Conservation (phyloP, 2,113 vertebrate genomes). For the Climacteris rufus region DNA sequence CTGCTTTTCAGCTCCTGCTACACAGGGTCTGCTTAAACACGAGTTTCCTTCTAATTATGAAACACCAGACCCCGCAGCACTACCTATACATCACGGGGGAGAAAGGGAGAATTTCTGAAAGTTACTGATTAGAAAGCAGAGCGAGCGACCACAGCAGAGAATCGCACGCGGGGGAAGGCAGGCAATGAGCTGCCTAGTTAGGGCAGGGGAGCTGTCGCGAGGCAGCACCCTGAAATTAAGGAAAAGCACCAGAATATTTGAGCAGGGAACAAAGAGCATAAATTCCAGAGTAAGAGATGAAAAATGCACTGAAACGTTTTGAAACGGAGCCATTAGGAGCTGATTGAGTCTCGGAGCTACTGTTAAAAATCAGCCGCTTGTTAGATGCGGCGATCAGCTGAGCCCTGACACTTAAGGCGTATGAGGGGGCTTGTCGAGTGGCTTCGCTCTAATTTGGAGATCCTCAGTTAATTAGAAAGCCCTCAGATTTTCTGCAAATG, state of each 20-base stretch:
- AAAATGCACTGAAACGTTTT: conserved; percentile 51
- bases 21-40: neutral
- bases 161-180: neutral
- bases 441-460: conserved; percentile 75
- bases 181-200: conserved; percentile 19
- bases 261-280: conserved; percentile 62
- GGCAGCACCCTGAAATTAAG: conserved; percentile 59
- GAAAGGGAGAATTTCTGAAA: neutral
- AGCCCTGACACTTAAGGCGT: conserved; percentile 68
- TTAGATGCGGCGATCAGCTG: conserved; percentile 77
- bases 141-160: neutral
- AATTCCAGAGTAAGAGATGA: conserved; percentile 55
- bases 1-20: neutral
- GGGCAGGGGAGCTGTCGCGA: conserved; percentile 23
- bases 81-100: neutral
- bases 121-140: conserved; percentile 6
- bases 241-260: conserved; percentile 59
- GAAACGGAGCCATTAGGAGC: conserved; percentile 67
- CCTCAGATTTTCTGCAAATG: conserved; percentile 74
- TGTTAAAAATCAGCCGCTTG: conserved; percentile 73
- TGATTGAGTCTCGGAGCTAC: conserved; percentile 66
- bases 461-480: conserved; percentile 82
- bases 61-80: neutral
- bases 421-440: conserved; percentile 63
- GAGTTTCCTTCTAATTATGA: neutral